Evolutionary conservation across 1,140 invertebrate species (phyloP).

Genomic region (Alviniconcha marisindica): DNA sequence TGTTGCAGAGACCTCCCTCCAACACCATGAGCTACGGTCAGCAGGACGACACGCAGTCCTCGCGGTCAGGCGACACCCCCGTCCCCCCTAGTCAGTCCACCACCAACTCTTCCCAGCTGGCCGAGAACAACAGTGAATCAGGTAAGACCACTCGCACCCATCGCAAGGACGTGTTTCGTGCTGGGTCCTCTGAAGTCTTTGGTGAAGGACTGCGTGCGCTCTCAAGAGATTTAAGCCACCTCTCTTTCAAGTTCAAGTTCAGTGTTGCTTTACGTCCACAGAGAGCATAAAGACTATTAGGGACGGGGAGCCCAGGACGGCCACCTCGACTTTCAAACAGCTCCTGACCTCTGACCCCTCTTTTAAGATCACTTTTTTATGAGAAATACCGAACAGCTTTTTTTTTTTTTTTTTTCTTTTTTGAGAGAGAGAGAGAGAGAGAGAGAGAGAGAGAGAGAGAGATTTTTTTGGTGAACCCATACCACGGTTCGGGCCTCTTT

Average conservation of each 20-base stretch:
- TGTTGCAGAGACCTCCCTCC: conserved; percentile 69
- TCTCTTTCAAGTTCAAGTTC: neutral
- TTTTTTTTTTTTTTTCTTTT: no score
- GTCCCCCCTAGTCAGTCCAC: conserved; percentile 69
- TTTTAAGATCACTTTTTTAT: no score
- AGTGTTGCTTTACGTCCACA: neutral
- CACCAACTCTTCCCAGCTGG: conserved; percentile 64
- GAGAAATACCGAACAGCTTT: no score
- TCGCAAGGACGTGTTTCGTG: no score
- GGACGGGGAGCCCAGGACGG: no score
- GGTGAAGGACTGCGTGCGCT: no score
- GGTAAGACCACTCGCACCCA: conserved; percentile 62
- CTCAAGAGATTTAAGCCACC: no score
- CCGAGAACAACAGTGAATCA: conserved; percentile 72
- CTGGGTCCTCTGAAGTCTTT: no score
- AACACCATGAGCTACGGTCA: conserved; percentile 65
- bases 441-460: neutral
- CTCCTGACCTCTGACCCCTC: neutral
- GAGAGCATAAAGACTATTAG: no score
- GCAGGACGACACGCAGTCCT: conserved; percentile 71
- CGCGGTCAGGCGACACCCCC: conserved; percentile 72
- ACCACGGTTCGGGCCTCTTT: no score
- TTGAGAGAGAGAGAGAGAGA: neutral
- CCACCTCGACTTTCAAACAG: no score
- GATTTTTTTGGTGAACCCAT: no score